Conservation (phyloP, 2,113 vertebrate genomes). For the Cyprinodon brontotheroides region DNA sequence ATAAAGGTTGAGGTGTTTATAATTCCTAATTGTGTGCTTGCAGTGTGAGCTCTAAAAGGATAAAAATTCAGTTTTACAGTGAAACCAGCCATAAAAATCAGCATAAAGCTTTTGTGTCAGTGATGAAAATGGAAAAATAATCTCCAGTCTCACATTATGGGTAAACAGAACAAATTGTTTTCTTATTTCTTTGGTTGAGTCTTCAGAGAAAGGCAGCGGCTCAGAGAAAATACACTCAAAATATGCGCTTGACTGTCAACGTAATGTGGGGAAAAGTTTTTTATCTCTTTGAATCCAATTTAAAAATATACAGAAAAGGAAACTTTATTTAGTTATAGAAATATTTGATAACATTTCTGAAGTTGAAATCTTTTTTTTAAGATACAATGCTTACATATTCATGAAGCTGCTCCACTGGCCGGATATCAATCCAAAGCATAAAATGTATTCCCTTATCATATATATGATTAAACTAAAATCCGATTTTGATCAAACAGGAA, state of each 20-base stretch:
- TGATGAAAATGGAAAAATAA: constrained; percentile 3
- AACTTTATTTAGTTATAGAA: neutral
- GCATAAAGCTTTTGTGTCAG: neutral
- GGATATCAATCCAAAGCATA: neutral
- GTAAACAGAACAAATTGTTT: constrained; percentile 1
- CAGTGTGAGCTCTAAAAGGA: constrained; percentile 4
- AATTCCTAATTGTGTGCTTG: constrained; percentile 10
- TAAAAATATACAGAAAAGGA: neutral
- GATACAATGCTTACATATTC: neutral
- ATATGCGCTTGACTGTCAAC: neutral
- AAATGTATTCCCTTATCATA: neutral
- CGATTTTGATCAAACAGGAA: constrained; percentile 4
- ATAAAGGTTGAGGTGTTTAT: neutral
- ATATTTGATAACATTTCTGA: neutral
- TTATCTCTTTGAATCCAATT: constrained; percentile 5
- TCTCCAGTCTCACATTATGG: constrained; percentile 18
- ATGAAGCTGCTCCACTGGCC: neutral
- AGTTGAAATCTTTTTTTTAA: neutral
- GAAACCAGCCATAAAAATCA: constrained; percentile 15
- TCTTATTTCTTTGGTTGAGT: neutral
- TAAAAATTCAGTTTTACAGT: neutral
- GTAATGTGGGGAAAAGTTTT: neutral
- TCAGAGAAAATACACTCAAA: neutral
- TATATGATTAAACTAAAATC: constrained; percentile 1
- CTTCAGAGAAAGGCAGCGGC: neutral